These are phyloP conservation scores for Centropus unirufus DNA, from an alignment of 2,113 vertebrate species.

Conservation along the genomic window DNA sequence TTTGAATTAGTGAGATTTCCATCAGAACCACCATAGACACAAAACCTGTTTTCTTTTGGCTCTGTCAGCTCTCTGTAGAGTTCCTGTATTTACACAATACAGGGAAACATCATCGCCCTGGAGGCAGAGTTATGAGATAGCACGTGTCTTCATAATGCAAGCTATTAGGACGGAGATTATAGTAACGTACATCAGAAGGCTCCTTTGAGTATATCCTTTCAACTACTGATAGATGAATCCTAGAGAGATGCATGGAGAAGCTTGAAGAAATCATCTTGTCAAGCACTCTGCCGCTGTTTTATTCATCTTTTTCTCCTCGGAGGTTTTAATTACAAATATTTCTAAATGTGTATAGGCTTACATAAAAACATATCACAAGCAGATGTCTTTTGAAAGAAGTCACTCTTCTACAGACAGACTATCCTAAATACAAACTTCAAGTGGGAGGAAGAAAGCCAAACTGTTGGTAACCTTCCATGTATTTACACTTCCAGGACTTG, in stretches of 20 bases:
- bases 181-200: background rate
- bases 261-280: background rate
- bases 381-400: background rate
- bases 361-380: background rate
- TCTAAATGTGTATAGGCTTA: background rate
- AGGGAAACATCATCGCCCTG: background rate
- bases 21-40: background rate
- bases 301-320: background rate
- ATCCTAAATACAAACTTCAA: background rate
- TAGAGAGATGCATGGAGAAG: background rate
- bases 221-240: background rate
- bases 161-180: background rate
- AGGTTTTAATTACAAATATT: constrained; percentile 15
- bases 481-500: background rate
- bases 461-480: background rate
- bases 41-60: constrained; percentile 24
- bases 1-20: constrained; percentile 32
- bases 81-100: background rate
- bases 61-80: background rate
- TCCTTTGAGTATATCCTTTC: background rate
- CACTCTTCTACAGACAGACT: background rate
- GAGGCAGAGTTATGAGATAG: background rate
- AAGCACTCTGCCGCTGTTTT: background rate
- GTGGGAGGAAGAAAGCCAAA: background rate
- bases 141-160: background rate